Evolutionary conservation across 2,888 invertebrate genomes (phyloP), one percentile per base, ranked within the genome.

Genomic region (Xanthostigma xanthostigma): DNA sequence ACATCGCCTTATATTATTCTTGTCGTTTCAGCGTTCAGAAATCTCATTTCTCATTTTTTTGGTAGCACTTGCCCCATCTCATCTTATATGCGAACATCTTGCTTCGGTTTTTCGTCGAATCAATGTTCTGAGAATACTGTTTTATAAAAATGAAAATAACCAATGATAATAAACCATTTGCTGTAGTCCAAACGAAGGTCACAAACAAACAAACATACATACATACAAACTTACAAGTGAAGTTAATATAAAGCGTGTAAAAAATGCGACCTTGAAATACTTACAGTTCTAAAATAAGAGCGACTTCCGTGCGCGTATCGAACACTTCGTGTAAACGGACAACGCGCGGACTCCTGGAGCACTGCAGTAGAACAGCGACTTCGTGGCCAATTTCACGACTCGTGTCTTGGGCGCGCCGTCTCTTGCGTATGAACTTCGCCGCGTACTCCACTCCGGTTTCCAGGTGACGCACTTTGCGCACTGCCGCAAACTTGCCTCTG

Each of bases 401-500:
- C 59, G 85, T 85, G 68, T 88, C 87, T 56, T 81, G 79, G 56
- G 90, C 84, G 58, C 91, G 84, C 65, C 93, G 83, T 60, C 94
- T 75, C 64, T 94, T 86, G 68, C 90, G 84, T 57, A 93, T 84
- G 69, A 91, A 92, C 74, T 96, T 96, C 54, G 95, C 95, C n/a
- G 95, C 96, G 70, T 88, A 94, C 64, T 87, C 86, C 62, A 84
- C 79, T 51, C 89, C 89, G 48, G 86, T 86, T 58, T 82, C 78
- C 67, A 84, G 80, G 73, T 94, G 89, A 36, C 85, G 78, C 64
- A 92, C 90, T 68, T 90, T 83, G 63, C 89, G 84, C 55, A 96
- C 95, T 55, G 93, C 88, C 44, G 95, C 95, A 68, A 94, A 96
- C 72, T 95, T 95, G 48, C 96, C 96, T 68, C 96, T 96, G 83